phyloP scores from a whole-genome alignment of 2,797 vertebrate genomes.

The Eulemur mongoz region DNA sequence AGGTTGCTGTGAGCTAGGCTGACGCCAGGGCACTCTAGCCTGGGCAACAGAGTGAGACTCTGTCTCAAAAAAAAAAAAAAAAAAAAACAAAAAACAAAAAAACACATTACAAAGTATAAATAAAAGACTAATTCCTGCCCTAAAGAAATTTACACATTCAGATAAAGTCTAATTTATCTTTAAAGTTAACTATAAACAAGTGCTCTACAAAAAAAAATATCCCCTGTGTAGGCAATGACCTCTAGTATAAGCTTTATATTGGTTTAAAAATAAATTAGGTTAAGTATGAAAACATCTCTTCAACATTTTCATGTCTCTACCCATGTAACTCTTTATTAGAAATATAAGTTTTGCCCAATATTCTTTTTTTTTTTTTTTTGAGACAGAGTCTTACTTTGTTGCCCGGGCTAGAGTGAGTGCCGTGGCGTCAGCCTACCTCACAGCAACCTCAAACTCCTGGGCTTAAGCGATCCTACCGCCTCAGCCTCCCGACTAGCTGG shows the following conservation, averaged over 20 bases:
- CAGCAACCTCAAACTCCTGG: too few relatives aligned
- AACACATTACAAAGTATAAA: background rate
- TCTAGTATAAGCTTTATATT: background rate
- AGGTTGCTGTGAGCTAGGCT: too few relatives aligned
- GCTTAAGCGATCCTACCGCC: too few relatives aligned
- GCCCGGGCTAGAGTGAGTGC: too few relatives aligned
- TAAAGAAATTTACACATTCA: background rate
- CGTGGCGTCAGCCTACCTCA: too few relatives aligned
- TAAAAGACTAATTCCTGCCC: background rate
- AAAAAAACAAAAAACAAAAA: background rate
- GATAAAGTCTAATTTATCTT: background rate
- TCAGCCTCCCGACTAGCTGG: too few relatives aligned
- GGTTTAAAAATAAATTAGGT: background rate
- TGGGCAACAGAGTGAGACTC: too few relatives aligned
- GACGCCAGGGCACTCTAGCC: too few relatives aligned
- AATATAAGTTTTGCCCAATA: background rate
- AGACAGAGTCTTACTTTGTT: too few relatives aligned
- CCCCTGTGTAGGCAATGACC: background rate
- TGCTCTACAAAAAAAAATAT: background rate
- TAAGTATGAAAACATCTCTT: conserved; percentile 4
- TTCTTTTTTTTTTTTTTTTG: too few relatives aligned
- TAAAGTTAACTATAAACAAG: conserved; percentile 8
- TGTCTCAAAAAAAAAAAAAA: too few relatives aligned
- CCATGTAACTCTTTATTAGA: background rate
- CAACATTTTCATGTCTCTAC: background rate